phyloP scores from a whole-genome alignment of 2,113 vertebrate species.

The Xyliphius kryptos region DNA sequence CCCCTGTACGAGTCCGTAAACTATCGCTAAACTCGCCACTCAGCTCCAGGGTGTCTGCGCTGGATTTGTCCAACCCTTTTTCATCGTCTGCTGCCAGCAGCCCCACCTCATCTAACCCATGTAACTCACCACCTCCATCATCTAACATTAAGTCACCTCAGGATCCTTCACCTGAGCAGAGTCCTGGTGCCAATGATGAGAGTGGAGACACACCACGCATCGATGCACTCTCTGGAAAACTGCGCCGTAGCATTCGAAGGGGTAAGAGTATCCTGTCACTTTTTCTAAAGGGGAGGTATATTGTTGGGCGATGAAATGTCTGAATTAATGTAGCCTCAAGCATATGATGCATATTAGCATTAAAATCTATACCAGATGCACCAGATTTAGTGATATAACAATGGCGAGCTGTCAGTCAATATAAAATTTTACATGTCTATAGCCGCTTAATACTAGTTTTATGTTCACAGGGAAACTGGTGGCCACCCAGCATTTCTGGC shows the following conservation, averaged over 20 bases:
- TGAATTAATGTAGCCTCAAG: too few species aligned
- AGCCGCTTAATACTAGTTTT: too few species aligned
- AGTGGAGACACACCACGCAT: constrained; percentile 71
- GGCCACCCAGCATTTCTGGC: too few species aligned
- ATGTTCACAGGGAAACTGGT: too few species aligned
- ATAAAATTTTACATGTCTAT: too few species aligned
- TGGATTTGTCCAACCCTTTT: constrained; percentile 75
- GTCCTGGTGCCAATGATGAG: constrained; percentile 67
- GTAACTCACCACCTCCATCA: constrained; percentile 55
- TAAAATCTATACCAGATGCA: too few species aligned
- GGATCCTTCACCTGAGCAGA: constrained; percentile 81
- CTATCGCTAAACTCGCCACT: constrained; percentile 87
- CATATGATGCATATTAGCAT: too few species aligned
- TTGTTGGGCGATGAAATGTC: too few species aligned
- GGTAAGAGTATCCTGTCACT: too few species aligned
- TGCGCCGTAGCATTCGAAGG: constrained; percentile 84
- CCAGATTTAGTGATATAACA: too few species aligned
- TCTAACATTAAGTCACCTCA: constrained; percentile 65
- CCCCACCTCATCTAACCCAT: constrained; percentile 71
- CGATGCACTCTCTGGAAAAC: constrained; percentile 81
- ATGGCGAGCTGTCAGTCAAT: too few species aligned
- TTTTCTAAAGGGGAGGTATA: too few species aligned
- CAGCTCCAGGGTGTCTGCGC: constrained; percentile 73
- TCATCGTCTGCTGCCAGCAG: constrained; percentile 72
- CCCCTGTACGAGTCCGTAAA: constrained; percentile 83